These are phyloP conservation scores for Ploceus nigricollis DNA, from an alignment of 2,113 vertebrate genomes.

Conservation along the genomic window DNA sequence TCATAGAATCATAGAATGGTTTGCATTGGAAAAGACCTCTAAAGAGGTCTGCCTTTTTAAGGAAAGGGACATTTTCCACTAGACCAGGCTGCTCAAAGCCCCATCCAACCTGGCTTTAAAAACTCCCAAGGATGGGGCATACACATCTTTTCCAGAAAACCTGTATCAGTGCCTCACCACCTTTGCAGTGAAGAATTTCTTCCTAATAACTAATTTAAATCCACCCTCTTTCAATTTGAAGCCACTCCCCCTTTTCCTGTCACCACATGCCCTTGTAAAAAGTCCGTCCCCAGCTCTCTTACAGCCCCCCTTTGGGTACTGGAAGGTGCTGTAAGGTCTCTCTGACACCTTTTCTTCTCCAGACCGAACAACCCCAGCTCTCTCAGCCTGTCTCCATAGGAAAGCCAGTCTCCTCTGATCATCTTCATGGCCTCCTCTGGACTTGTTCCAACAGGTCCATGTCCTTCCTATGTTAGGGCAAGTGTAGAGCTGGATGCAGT, in stretches of 20 bases:
- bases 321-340: background rate
- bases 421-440: background rate
- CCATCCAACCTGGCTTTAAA: background rate
- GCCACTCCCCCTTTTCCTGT: background rate
- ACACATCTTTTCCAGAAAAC: background rate
- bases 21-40: background rate
- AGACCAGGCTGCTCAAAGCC: background rate
- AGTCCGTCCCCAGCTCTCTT: background rate
- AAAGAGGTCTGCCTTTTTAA: background rate
- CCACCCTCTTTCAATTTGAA: background rate
- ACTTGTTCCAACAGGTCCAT: background rate
- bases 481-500: background rate
- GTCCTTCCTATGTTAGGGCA: background rate
- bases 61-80: background rate
- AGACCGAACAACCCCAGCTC: background rate
- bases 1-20: background rate
- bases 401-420: background rate
- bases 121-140: background rate
- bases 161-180: background rate
- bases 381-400: background rate
- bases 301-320: background rate
- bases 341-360: background rate
- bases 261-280: background rate
- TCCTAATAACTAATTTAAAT: background rate
- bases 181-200: background rate